Percentiles rank a stretch among this genome's conserved stretches.
phyloP scores from a whole-genome alignment of 1,140 invertebrate genomes.

The Halictus rubicundus region DNA sequence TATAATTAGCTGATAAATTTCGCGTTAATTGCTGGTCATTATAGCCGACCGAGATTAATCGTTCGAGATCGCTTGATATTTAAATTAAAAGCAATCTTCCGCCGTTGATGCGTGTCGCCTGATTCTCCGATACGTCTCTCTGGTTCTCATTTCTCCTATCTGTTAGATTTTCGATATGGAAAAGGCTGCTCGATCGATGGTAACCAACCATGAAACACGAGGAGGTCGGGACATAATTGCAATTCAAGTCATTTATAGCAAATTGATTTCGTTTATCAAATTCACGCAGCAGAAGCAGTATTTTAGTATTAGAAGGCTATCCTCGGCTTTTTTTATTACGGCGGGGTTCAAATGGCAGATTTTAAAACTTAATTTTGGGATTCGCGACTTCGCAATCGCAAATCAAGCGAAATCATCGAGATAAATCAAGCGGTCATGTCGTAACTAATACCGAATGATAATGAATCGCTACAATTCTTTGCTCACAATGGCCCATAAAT shows the following conservation, averaged over 20 bases:
- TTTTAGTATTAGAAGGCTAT: no score
- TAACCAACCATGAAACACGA: no score
- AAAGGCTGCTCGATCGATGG: no score
- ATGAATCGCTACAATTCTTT: conserved; percentile 43
- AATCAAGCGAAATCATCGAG: background rate
- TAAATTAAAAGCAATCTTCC: conserved; percentile 60
- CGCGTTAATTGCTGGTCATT: conserved; percentile 61
- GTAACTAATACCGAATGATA: conserved; percentile 20
- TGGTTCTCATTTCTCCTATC: background rate
- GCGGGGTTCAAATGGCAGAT: no score
- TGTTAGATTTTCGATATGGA: no score
- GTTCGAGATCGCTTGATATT: conserved; percentile 50
- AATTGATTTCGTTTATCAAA: no score
- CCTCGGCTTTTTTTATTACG: no score
- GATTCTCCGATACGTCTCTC: conserved; percentile 12
- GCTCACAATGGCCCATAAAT: conserved; percentile 42
- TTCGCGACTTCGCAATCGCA: background rate
- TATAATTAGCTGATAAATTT: conserved; percentile 74
- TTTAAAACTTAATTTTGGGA: no score
- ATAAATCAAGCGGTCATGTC: background rate
- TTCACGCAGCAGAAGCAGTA: no score
- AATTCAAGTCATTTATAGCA: no score
- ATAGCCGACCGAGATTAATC: conserved; percentile 53
- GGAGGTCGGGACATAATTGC: no score
- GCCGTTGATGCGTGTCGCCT: conserved; percentile 1